Evolutionary conservation across 2,888 invertebrate species (phyloP), one percentile per base, ranked within the genome.

Genomic region (Formica aserva): DNA sequence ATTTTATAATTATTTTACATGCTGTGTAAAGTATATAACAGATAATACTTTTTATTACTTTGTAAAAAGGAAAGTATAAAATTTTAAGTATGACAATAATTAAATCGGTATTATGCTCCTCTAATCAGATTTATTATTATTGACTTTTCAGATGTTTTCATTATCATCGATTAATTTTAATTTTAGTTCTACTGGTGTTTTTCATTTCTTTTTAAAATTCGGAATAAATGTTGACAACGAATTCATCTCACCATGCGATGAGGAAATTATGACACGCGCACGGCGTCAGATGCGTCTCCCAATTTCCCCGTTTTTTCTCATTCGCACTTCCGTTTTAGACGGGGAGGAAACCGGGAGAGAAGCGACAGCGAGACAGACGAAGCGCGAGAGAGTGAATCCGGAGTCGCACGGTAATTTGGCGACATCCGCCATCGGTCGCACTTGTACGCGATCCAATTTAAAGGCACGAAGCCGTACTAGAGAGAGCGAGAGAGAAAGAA

Each of bases 341-440:
- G 41, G 75, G 69, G 60, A 62, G 77, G 65, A 66, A 52, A 22
- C 5, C 2, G 45, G 75, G 13, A 69, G 69, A 69, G 60, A 81
- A 65, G 83, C 75, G 84, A 38, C n/a, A 75, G 67, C 65, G 66
- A 52, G 45, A 52, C 60, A 77, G 87, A 69, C 75, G 63, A 85
- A 66, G 75, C 71, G 83, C 71, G 78, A 78, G 86, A 87, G 89
- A 88, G 88, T 81, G 91, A 90, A 90, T 90, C 91, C 89, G 91
- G 91, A 92, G 94, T 94, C 94, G 89, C 94, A 94, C 94, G 94
- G 90, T 89, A 94, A 94, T 94, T 94, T 92, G 92, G 90, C 92
- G 92, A 94, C 94, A 94, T 94, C 94, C 94, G 94, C 91, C 92
- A 92, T 93, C 91, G 92, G 91, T 88, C 91, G 92, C 93, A 93